A percentile compares a stretch with the other conserved stretches of the same genome.
Conservation (phyloP, 1,140 invertebrate genomes). For the Cecropterus lyciades region DNA sequence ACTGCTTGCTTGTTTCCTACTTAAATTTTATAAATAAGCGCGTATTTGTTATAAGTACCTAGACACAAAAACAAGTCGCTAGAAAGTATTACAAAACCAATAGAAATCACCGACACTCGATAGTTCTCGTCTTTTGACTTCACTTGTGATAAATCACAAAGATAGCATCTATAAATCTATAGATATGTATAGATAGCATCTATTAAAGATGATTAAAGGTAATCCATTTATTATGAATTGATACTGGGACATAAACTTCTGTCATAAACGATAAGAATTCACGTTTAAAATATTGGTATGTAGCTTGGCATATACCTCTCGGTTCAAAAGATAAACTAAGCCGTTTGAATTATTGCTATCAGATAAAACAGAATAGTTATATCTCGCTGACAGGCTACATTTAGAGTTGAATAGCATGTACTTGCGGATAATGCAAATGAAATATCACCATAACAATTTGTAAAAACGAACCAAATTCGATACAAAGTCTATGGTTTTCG, state of each 20-base stretch:
- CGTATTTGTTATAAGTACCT: too few relatives aligned
- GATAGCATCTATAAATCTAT: constrained; percentile 4
- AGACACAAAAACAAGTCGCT: too few relatives aligned
- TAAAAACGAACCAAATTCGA: too few relatives aligned
- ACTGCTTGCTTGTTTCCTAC: too few relatives aligned
- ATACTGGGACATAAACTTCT: background rate
- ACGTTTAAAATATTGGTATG: constrained; percentile 9
- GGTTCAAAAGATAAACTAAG: constrained; percentile 9
- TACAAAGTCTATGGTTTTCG: too few relatives aligned
- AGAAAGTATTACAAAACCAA: constrained; percentile 1
- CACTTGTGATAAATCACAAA: constrained; percentile 18
- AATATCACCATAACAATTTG: too few relatives aligned
- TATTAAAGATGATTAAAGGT: background rate
- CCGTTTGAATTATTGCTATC: background rate
- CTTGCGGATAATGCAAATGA: too few relatives aligned
- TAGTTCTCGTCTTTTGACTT: constrained; percentile 18
- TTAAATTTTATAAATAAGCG: too few relatives aligned
- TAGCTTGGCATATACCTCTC: constrained; percentile 5
- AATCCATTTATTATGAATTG: constrained; percentile 19
- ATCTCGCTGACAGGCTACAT: background rate
- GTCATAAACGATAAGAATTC: constrained; percentile 2
- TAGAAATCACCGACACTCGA: constrained; percentile 3
- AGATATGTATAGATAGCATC: too few relatives aligned
- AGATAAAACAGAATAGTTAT: too few relatives aligned
- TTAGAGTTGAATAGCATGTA: too few relatives aligned